phyloP scores from a whole-genome alignment of 2,797 vertebrate genomes.

The Prunella strophiata region DNA sequence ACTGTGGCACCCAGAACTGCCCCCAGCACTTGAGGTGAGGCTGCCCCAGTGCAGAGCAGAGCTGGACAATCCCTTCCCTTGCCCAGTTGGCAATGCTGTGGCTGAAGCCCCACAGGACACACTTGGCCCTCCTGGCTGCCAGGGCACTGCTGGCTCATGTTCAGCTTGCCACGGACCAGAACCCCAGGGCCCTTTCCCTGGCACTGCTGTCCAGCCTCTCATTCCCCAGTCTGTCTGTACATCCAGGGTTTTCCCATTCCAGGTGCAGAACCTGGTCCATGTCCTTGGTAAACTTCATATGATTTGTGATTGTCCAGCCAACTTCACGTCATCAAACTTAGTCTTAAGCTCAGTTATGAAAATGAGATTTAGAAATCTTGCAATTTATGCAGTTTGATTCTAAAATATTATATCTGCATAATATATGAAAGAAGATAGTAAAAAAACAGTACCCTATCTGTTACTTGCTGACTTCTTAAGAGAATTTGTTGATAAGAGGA shows the following conservation, averaged over 20 bases:
- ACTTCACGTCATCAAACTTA: background rate
- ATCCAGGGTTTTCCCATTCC: accelerated
- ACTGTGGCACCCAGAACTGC: background rate
- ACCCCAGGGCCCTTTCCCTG: background rate
- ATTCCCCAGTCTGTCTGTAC: background rate
- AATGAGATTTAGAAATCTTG: background rate
- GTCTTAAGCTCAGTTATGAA: background rate
- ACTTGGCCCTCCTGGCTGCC: background rate
- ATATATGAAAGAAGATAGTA: background rate
- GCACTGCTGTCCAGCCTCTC: background rate
- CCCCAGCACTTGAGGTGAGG: background rate
- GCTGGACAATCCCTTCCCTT: background rate
- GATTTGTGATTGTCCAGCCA: background rate
- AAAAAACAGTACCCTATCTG: background rate
- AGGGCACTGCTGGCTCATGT: background rate
- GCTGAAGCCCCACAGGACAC: background rate
- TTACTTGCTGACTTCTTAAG: background rate
- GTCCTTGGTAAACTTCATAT: background rate
- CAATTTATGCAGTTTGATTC: background rate
- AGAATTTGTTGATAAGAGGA: background rate
- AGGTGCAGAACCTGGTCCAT: background rate
- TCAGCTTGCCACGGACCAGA: background rate
- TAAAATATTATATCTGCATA: background rate
- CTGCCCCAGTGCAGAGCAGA: background rate
- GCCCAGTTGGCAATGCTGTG: accelerated